phyloP scores from a whole-genome alignment of 1,140 invertebrate genomes.

The Euwallacea similis region DNA sequence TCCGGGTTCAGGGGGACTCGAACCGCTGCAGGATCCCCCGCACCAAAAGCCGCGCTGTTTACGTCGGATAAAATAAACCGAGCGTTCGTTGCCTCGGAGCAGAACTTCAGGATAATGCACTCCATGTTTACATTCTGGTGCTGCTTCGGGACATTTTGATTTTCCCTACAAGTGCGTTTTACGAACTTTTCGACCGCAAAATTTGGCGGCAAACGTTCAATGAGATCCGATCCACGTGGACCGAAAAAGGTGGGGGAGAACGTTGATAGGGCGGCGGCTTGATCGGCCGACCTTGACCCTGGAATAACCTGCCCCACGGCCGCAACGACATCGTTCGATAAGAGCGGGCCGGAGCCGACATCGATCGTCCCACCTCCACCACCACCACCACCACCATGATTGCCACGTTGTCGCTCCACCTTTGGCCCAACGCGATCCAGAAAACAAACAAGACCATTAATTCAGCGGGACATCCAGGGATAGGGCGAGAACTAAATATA shows the following conservation, averaged over 20 bases:
- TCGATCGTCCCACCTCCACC: conserved; percentile 13
- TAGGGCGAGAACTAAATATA: neutral
- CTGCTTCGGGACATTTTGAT: neutral
- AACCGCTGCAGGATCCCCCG: neutral
- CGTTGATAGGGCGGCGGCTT: conserved; percentile 37
- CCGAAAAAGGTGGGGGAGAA: neutral
- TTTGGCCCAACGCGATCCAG: neutral
- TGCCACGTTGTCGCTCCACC: neutral
- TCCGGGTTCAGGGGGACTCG: too few relatives aligned
- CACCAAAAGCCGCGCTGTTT: neutral
- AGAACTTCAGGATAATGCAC: conserved; percentile 2
- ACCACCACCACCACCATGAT: conserved; percentile 1
- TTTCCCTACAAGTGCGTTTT: neutral
- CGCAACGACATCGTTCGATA: conserved; percentile 38
- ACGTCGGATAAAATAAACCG: conserved; percentile 6
- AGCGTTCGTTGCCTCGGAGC: neutral
- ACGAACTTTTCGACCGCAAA: neutral
- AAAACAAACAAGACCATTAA: neutral
- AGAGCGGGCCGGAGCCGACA: conserved; percentile 15
- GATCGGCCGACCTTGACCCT: conserved; percentile 44
- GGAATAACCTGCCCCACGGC: conserved; percentile 46
- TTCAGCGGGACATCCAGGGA: neutral
- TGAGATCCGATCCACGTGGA: neutral
- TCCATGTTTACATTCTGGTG: conserved; percentile 5
- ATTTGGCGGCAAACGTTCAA: neutral